Evolutionary conservation across 2,888 invertebrate genomes (phyloP).

Genomic region (Trissoscelio sp.): DNA sequence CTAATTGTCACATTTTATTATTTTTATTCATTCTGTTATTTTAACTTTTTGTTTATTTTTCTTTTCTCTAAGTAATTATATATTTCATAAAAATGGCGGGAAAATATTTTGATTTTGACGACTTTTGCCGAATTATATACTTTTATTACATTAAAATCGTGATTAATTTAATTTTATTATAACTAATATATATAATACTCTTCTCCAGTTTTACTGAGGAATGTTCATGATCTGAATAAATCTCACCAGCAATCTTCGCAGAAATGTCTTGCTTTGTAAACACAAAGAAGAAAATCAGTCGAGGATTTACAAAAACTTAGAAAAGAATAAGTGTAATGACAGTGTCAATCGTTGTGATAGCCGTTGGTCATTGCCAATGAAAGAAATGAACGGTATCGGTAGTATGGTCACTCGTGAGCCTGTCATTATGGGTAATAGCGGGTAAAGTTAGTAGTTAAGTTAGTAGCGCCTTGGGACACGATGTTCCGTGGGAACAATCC

Average conservation of each 20-base stretch:
- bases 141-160: too few species aligned
- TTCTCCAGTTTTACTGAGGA: not conserved
- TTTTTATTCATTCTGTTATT: too few species aligned
- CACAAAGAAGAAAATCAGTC: not conserved
- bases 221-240: not conserved
- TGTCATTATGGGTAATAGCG: slow-evolving; percentile 75
- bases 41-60: too few species aligned
- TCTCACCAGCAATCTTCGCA: not conserved
- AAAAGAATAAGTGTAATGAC: slow-evolving; percentile 48
- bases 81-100: too few species aligned
- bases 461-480: slow-evolving; percentile 73
- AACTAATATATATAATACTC: too few species aligned
- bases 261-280: slow-evolving; percentile 34
- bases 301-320: slow-evolving; percentile 36
- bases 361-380: slow-evolving; percentile 68
- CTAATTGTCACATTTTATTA: too few species aligned
- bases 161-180: too few species aligned
- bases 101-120: too few species aligned
- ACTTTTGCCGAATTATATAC: too few species aligned
- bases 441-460: slow-evolving; percentile 69
- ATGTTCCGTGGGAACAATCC: slow-evolving; percentile 73
- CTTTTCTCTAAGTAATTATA: too few species aligned
- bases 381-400: slow-evolving; percentile 70
- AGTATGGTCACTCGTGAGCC: slow-evolving; percentile 70
- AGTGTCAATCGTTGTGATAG: slow-evolving; percentile 70